Base-by-base conservation (phyloP, 1,140 invertebrate genomes). In the Drosophila serrata region DNA sequence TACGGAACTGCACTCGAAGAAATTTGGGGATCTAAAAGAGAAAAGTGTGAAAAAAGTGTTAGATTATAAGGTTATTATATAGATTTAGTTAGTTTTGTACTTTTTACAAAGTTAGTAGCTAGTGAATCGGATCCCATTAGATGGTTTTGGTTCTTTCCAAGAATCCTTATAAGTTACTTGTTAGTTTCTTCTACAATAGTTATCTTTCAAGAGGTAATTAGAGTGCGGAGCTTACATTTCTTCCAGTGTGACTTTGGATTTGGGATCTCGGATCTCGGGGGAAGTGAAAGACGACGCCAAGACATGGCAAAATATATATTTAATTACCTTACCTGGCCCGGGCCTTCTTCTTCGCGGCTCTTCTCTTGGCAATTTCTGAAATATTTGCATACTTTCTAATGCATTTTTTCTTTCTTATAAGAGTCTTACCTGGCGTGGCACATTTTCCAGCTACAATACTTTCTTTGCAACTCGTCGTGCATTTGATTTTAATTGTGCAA, bases 341-440 rank as follows among this genome's bases (percentile, higher is more conserved):
- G 45, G 31, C 35, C 43, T 31, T 49, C 46, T 49, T 31, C 46
- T 7, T n/a, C 13, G 56, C 49, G 39, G 42, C 11, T 33, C 17
- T 65, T 77, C 62, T 70, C 51, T 69, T 61, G 57, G 61, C 78
- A 85, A 70, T 87, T 82, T 63, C 61, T 75, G 46, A 85, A 90
- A 81, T 90, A 85, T 90, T 90, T 90, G 85, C 85, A 88, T 88
- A 88, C 85, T 88, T 88, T 88, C 85, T 85, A 88, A 88, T 88
- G 85, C 84, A 69, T 58, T 75, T 75, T 75, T 46, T 35, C 57
- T 39, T 22, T 46, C 35, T 6, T 37, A 37, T 24, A 55, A 37
- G 51, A 55, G 19, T n/a, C 33, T 55, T 24, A 42, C 48, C 65
- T 68, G 67, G 68, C 76, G 65, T 61, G 82, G 74, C 78, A 85